phyloP scores from a whole-genome alignment of 2,888 invertebrate genomes.

The Epirrhoe tristata region DNA sequence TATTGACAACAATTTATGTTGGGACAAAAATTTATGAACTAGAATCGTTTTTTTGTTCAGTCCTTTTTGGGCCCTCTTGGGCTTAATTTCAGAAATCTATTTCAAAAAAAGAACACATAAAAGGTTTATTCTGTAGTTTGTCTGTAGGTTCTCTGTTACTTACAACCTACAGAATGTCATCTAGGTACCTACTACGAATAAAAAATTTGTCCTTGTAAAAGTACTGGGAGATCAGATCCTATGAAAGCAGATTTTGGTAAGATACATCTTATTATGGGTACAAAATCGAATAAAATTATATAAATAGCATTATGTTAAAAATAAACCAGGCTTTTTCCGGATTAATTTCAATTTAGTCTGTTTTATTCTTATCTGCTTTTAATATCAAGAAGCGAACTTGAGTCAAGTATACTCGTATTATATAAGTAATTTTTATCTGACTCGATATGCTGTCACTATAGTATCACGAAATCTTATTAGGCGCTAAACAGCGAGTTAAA shows the following conservation, averaged over 20 bases:
- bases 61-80: no score
- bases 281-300: neutral
- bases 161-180: no score
- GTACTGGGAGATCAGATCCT: conserved; percentile 13
- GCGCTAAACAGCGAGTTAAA: no score
- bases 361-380: neutral
- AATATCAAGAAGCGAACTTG: neutral
- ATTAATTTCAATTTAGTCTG: neutral
- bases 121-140: neutral
- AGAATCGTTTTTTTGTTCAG: no score
- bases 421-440: no score
- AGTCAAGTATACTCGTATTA: neutral
- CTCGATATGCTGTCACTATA: no score
- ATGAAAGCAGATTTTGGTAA: conserved; percentile 22
- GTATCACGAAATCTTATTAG: no score
- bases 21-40: no score
- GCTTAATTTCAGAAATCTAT: neutral
- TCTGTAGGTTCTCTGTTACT: no score
- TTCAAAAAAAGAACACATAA: no score
- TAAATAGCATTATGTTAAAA: neutral
- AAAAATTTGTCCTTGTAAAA: neutral
- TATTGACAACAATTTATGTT: no score
- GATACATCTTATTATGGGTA: neutral
- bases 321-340: neutral
- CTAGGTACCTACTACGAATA: no score